phyloP scores from a whole-genome alignment of 2,113 vertebrate genomes.

The Cranoglanis bouderius region DNA sequence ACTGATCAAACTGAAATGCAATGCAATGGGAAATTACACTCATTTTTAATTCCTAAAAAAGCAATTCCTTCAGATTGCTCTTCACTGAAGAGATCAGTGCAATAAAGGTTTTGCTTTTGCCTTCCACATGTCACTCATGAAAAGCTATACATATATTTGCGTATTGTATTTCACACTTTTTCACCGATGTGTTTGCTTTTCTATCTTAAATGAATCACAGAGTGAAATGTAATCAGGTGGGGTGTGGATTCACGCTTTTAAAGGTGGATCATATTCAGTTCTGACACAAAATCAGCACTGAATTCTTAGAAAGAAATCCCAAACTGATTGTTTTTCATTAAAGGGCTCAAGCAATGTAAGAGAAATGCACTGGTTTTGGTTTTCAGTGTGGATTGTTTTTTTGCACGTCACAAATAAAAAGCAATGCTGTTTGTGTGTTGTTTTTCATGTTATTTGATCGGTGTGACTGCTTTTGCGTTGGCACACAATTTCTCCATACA shows the following conservation, averaged over 20 bases:
- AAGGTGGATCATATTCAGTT: background rate
- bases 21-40: background rate
- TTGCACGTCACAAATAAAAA: background rate
- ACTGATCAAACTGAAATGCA: background rate
- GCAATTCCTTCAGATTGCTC: background rate
- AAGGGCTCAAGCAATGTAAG: background rate
- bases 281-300: background rate
- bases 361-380: background rate
- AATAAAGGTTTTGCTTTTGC: background rate
- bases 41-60: background rate
- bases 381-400: background rate
- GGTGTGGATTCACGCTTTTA: background rate
- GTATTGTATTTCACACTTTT: background rate
- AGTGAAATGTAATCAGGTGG: background rate
- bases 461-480: background rate
- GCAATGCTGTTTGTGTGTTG: background rate
- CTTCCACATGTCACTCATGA: background rate
- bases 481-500: background rate
- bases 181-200: background rate
- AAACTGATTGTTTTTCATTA: background rate
- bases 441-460: background rate
- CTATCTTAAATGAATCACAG: background rate
- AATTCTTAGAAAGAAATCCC: background rate
- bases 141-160: background rate
- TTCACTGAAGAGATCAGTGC: background rate